These are phyloP conservation scores for Pectinophora gossypiella DNA, from an alignment of 1,140 invertebrate species.

Conservation along the genomic window DNA sequence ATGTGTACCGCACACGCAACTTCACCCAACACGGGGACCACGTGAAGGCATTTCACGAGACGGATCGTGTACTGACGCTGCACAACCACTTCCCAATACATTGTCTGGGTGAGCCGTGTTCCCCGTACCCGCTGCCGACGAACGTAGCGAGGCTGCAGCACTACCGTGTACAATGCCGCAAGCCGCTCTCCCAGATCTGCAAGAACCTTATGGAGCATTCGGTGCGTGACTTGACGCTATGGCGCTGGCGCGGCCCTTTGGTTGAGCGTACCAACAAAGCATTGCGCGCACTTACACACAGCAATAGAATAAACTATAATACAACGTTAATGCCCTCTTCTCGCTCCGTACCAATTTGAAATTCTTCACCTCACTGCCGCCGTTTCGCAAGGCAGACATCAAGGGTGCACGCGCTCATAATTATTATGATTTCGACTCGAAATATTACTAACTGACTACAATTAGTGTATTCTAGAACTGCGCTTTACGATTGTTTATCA, in stretches of 20 bases:
- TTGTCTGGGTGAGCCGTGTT: conserved; percentile 90
- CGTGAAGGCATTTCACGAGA: no score
- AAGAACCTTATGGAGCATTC: conserved; percentile 88
- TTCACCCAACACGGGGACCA: conserved; percentile 61
- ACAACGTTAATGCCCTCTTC: no score
- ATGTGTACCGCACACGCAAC: conserved; percentile 82
- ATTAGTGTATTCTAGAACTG: no score
- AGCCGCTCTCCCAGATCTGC: conserved; percentile 90
- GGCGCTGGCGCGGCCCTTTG: conserved; percentile 89
- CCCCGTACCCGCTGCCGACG: conserved; percentile 89
- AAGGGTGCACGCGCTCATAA: no score
- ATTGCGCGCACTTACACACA: conserved; percentile 81
- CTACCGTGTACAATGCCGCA: conserved; percentile 94
- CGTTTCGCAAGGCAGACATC: no score
- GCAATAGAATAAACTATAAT: no score
- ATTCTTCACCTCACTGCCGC: no score
- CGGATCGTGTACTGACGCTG: conserved; percentile 87
- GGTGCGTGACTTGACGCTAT: conserved; percentile 90
- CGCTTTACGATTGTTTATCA: no score
- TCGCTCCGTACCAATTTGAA: no score
- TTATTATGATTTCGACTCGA: no score
- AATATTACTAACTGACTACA: no score
- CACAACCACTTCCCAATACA: conserved; percentile 96
- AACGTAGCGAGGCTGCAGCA: conserved; percentile 93
- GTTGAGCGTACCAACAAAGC: conserved; percentile 82